Percentiles rank a stretch among this genome's conserved stretches.
Evolutionary conservation across 2,113 vertebrate species (phyloP).

Genomic region (Tiliqua scincoides): DNA sequence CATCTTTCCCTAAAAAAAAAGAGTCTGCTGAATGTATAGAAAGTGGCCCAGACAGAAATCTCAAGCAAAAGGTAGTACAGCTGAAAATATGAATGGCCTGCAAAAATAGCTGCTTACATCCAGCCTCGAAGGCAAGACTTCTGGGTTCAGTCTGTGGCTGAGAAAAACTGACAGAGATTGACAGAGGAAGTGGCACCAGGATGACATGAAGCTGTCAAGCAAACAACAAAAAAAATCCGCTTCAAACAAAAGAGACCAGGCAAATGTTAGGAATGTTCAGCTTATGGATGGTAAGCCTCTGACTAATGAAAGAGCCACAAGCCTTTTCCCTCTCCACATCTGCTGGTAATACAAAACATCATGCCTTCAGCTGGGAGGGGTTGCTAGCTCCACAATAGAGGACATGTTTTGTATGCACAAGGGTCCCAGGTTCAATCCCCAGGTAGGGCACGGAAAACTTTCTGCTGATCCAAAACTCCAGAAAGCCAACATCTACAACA

Average conservation of each 20-base stretch:
- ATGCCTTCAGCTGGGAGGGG: not conserved
- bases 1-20: not conserved
- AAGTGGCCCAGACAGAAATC: not conserved
- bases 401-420: too few species aligned
- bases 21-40: not conserved
- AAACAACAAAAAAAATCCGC: conserved; percentile 29
- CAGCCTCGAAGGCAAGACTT: conserved; percentile 48
- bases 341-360: not conserved
- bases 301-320: not conserved
- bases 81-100: conserved; percentile 6
- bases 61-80: conserved; percentile 23
- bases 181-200: conserved; percentile 36
- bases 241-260: conserved; percentile 40
- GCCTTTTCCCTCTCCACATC: not conserved
- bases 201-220: conserved; percentile 57
- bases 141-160: conserved; percentile 21
- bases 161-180: conserved; percentile 45
- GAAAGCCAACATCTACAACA: too few species aligned
- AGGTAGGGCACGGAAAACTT: too few species aligned
- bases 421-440: too few species aligned
- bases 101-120: conserved; percentile 44
- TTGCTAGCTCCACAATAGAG: too few species aligned
- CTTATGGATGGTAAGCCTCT: conserved; percentile 4
- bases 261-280: conserved; percentile 34
- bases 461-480: too few species aligned